Conservation (phyloP, 2,113 vertebrate genomes). For the Caracal caracal region DNA sequence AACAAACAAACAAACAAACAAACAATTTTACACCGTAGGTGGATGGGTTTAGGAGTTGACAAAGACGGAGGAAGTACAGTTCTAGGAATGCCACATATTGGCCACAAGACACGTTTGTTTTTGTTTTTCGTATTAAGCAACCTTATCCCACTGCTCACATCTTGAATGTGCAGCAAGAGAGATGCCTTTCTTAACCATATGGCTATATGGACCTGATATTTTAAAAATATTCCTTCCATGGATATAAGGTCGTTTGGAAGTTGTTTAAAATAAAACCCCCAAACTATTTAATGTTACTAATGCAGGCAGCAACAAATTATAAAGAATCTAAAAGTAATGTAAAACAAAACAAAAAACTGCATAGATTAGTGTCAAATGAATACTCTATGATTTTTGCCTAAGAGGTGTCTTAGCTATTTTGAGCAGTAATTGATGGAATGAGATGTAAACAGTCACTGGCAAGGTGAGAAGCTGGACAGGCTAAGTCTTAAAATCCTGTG, state of each 20-base stretch:
- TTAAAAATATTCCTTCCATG: conserved; percentile 2
- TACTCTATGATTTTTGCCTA: background rate
- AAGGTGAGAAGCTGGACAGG: conserved; percentile 59
- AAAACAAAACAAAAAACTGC: background rate
- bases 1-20: background rate
- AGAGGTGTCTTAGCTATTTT: background rate
- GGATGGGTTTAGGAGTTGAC: background rate
- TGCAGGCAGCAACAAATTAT: background rate
- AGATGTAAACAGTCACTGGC: conserved; percentile 45
- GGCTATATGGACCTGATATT: background rate
- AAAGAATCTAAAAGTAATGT: background rate
- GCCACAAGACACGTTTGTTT: background rate
- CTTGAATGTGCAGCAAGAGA: background rate
- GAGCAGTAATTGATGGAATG: conserved; percentile 48
- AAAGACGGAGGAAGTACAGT: background rate
- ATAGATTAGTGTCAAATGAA: background rate
- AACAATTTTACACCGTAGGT: background rate
- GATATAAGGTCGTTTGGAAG: background rate
- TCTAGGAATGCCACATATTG: background rate
- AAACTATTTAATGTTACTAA: background rate
- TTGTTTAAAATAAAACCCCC: background rate
- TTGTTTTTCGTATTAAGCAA: background rate
- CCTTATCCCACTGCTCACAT: background rate
- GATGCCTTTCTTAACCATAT: background rate
- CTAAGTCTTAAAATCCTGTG: conserved; percentile 48